phyloP scores from a whole-genome alignment of 2,797 vertebrate species.

The Kryptolebias ocellatus region DNA sequence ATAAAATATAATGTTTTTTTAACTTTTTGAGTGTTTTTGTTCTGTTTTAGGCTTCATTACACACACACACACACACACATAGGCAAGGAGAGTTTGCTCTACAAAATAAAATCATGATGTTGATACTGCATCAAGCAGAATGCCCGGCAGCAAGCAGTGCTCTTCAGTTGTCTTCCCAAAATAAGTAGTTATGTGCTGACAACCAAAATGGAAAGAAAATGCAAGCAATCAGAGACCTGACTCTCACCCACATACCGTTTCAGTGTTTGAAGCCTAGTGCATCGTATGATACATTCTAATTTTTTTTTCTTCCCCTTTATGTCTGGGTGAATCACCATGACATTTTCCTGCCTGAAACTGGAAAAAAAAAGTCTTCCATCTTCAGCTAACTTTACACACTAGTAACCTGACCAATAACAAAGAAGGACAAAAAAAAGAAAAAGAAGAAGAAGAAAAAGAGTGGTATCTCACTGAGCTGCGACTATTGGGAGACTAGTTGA shows the following conservation, averaged over 20 bases:
- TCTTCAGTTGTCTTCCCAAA: constrained; percentile 33
- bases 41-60: constrained; percentile 39
- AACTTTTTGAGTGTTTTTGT: constrained; percentile 31
- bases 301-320: constrained; percentile 13
- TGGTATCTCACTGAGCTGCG: no score
- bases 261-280: constrained; percentile 6
- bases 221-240: constrained; percentile 19
- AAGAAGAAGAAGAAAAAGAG: no score
- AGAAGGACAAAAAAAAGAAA: constrained; percentile 18
- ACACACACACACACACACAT: neutral
- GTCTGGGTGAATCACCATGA: constrained; percentile 21
- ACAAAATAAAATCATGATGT: constrained; percentile 25
- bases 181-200: constrained; percentile 39
- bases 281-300: constrained; percentile 23
- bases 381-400: constrained; percentile 21
- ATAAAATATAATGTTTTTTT: constrained; percentile 13
- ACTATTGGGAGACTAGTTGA: no score
- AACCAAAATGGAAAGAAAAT: constrained; percentile 26
- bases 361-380: constrained; percentile 11
- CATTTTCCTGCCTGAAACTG: constrained; percentile 15
- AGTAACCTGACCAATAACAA: constrained; percentile 27
- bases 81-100: constrained; percentile 1
- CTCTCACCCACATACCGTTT: constrained; percentile 34
- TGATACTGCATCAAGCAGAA: constrained; percentile 47
- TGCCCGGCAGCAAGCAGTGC: constrained; percentile 44